Base-by-base conservation (phyloP, 1,140 invertebrate genomes). In the Micrasema minimum region DNA sequence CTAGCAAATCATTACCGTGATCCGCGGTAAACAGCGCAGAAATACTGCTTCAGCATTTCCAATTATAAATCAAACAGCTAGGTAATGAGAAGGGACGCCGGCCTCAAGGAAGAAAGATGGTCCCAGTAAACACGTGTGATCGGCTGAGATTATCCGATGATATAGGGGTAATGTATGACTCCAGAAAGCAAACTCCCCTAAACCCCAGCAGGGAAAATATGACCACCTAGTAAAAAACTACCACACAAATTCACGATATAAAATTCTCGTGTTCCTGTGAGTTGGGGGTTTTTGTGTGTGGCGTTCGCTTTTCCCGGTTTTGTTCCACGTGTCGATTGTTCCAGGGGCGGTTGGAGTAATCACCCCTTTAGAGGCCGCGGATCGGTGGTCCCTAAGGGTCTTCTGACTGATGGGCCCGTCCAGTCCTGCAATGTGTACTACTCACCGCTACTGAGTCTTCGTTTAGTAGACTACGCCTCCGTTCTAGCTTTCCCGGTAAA, bases 21-120 rank as follows among this genome's bases (percentile, higher is more conserved):
- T 64, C 59, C 20, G 59, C 59, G 53, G 26, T 12, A 38, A 46
- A 50, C 37, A 12, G 46, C 45, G 14, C 35, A 41, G 57, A 62
- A 70, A 70, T 22, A 55, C 55, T 16, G 20, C 48, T 55, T 31
- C 50, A 18, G 43, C 62, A 41, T 16, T 68, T 68, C 69, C 69
- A 75, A 75, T 75, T 71, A 75, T 75, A 75, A 75, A 75, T 75
- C 73, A 75, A 75, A 72, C 65, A 57, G 64, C 59, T 31, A 35
- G 23, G 50, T 73, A 66, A 69, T 69, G 66, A 73, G 72, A 61
- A 66, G 67, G 66, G 43, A 69, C 55, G 45, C 43, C 55, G n/a
- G 61, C 26, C 61, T 18, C 59, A 64, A 74, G 57, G 53, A 74
- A 75, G 73, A 75, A 69, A 71, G 73, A 75, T 75, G 69, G 69